These are phyloP conservation scores for Harpalus rubripes DNA, from an alignment of 2,888 invertebrate species.

Conservation along the genomic window DNA sequence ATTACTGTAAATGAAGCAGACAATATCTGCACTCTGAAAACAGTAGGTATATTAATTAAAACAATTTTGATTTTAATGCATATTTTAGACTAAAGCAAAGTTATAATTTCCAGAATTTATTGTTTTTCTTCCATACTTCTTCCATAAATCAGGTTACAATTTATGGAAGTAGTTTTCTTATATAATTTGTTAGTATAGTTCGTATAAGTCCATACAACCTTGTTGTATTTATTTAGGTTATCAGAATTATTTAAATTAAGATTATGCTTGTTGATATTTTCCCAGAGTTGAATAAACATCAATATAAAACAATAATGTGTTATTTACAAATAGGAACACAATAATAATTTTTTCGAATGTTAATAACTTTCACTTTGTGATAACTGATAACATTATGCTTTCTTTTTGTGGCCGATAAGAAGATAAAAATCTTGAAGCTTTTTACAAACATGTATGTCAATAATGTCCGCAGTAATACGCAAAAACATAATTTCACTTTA, in stretches of 20 bases:
- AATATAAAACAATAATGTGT: slow-evolving; percentile 33
- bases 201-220: background rate
- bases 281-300: slow-evolving; percentile 38
- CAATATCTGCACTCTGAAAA: no score
- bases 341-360: slow-evolving; percentile 47
- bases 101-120: no score
- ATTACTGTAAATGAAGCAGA: no score
- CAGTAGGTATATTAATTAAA: no score
- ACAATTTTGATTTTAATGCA: no score
- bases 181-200: no score
- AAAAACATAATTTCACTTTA: slow-evolving; percentile 31
- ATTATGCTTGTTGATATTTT: slow-evolving; percentile 16
- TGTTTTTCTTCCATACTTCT: no score
- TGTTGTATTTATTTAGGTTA: slow-evolving; percentile 42
- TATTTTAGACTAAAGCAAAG: no score
- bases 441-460: slow-evolving; percentile 36
- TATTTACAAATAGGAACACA: slow-evolving; percentile 44
- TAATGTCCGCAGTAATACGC: slow-evolving; percentile 21
- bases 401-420: slow-evolving; percentile 33
- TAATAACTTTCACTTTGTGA: slow-evolving; percentile 59
- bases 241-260: slow-evolving; percentile 46
- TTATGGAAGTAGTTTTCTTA: no score
- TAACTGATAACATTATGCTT: slow-evolving; percentile 59
- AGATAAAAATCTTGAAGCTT: slow-evolving; percentile 17
- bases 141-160: no score